phyloP scores from a whole-genome alignment of 1,140 invertebrate species.

The Bombus fervidus region DNA sequence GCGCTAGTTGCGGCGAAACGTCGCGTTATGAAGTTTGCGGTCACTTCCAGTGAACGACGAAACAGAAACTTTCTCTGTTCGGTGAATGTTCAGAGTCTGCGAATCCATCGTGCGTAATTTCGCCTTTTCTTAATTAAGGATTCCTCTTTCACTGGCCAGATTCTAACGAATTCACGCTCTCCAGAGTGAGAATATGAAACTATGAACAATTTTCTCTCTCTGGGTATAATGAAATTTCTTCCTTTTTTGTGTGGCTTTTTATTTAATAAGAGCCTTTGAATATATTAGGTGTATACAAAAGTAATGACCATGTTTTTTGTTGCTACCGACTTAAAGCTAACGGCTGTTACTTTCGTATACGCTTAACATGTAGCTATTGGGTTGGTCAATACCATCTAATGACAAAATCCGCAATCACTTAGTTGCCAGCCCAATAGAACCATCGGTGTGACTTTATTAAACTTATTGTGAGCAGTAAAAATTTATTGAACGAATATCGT shows the following conservation, averaged over 20 bases:
- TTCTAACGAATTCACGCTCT: background rate
- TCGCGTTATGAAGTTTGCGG: constrained; percentile 42
- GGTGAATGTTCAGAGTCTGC: background rate
- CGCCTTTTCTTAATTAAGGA: background rate
- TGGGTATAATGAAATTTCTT: background rate
- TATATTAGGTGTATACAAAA: too few relatives aligned
- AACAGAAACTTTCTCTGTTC: background rate
- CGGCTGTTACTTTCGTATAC: too few relatives aligned
- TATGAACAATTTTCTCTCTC: background rate
- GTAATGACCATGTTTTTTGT: too few relatives aligned
- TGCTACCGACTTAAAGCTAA: too few relatives aligned
- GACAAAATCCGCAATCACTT: too few relatives aligned
- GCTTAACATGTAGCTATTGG: too few relatives aligned
- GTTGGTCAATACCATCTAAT: too few relatives aligned
- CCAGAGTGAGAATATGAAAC: background rate
- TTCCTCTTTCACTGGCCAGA: background rate
- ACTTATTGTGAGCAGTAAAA: too few relatives aligned
- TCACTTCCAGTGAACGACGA: constrained; percentile 18
- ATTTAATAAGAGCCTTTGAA: background rate
- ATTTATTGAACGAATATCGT: too few relatives aligned
- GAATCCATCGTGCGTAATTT: constrained; percentile 13
- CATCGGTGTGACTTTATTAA: too few relatives aligned
- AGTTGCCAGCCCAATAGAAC: too few relatives aligned
- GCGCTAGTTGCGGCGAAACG: background rate
- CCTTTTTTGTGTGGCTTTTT: background rate